Conservation (phyloP, 2,113 vertebrate species). For the Platysteira castanea region DNA sequence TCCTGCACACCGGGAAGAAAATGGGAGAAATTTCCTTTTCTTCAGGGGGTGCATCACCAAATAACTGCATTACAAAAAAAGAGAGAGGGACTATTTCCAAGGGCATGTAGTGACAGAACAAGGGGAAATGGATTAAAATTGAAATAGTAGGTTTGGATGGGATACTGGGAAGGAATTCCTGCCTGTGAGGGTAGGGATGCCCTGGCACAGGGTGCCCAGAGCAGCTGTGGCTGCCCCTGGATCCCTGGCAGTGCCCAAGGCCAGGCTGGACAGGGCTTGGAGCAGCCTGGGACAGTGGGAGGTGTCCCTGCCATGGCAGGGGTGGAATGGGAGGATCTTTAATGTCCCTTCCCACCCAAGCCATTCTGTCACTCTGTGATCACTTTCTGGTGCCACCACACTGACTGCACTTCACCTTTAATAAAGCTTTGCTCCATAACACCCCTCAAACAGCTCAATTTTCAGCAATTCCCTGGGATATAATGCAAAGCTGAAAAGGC, state of each 20-base stretch:
- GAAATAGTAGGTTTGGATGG: not conserved
- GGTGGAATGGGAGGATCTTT: not conserved
- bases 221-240: not conserved
- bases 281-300: fast-evolving
- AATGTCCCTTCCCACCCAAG: not conserved
- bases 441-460: not conserved
- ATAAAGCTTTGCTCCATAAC: not conserved
- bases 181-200: fast-evolving
- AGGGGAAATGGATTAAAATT: not conserved
- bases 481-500: not conserved
- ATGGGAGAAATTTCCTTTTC: not conserved
- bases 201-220: not conserved
- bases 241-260: not conserved
- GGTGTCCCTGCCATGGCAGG: not conserved
- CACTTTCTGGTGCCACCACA: not conserved
- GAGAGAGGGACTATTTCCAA: not conserved
- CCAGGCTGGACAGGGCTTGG: not conserved
- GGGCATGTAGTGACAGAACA: not conserved
- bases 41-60: not conserved
- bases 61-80: not conserved
- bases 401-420: not conserved
- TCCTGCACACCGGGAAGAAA: not conserved
- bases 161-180: not conserved
- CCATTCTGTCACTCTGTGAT: not conserved
- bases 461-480: not conserved